Conservation (phyloP, 53 echinoderm and acorn worm species). For the Hippasteria phrygiana region DNA sequence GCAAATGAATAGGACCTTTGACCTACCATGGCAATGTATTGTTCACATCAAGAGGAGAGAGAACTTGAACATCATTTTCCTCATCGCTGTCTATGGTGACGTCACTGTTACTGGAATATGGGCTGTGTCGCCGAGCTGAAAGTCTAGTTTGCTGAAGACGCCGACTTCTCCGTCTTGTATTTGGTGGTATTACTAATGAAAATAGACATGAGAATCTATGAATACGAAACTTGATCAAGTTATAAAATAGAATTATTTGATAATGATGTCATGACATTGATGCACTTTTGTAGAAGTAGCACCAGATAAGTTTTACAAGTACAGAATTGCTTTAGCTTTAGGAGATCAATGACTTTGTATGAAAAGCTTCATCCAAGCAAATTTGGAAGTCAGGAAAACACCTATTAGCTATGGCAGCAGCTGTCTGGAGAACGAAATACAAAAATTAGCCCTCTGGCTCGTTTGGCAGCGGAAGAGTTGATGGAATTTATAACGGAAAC, state of each 20-base stretch:
- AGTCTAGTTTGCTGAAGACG: not conserved
- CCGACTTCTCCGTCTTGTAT: not conserved
- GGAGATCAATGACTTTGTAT: not conserved
- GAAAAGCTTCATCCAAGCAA: conserved; percentile 13
- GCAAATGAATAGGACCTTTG: not conserved
- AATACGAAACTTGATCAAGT: too few relatives aligned
- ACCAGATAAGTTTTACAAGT: too few relatives aligned
- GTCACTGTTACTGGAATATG: conserved; percentile 64
- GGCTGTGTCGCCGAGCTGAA: conserved; percentile 33
- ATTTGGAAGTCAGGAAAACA: conserved; percentile 23
- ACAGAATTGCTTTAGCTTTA: not conserved
- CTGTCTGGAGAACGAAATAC: conserved; percentile 23
- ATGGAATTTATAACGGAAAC: conserved; percentile 17
- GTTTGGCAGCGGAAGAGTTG: not conserved
- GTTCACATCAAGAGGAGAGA: conserved; percentile 13
- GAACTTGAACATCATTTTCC: conserved; percentile 68
- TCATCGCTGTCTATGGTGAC: conserved; percentile 71
- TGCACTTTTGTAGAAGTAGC: too few relatives aligned
- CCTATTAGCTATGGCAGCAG: conserved; percentile 18
- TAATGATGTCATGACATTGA: too few relatives aligned
- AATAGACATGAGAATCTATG: too few relatives aligned
- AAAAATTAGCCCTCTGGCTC: not conserved
- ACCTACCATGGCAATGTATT: conserved; percentile 44
- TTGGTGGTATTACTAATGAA: too few relatives aligned
- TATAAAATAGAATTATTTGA: too few relatives aligned